phyloP scores from a whole-genome alignment of 2,888 invertebrate genomes.

The Torymus tubicola region DNA sequence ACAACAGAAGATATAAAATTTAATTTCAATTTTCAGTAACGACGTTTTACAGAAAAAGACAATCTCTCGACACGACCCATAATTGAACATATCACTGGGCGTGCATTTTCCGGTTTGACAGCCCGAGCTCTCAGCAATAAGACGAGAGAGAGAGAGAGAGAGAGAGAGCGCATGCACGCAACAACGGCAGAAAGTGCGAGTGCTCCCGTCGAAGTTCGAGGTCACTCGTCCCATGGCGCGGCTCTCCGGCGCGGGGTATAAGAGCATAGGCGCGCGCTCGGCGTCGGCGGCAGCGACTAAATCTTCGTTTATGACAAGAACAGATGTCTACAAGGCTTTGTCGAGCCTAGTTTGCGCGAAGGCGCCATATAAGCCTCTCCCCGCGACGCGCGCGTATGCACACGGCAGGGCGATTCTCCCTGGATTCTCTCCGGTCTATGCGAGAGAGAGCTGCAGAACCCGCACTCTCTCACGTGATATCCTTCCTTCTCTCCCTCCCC shows the following conservation, averaged over 20 bases:
- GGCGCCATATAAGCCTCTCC: conserved; percentile 71
- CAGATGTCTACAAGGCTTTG: conserved; percentile 75
- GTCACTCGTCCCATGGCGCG: conserved; percentile 19
- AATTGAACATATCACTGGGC: background rate
- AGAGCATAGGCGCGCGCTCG: background rate
- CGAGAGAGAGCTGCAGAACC: background rate
- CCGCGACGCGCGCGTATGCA: background rate
- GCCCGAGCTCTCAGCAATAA: background rate
- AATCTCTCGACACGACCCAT: background rate
- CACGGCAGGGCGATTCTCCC: background rate
- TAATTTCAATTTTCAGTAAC: too few relatives aligned
- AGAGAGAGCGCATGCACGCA: background rate
- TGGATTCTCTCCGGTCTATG: background rate
- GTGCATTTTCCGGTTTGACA: background rate
- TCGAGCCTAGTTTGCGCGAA: conserved; percentile 72
- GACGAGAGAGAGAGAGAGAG: background rate
- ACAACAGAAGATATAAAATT: background rate
- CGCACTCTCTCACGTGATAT: conserved; percentile 43
- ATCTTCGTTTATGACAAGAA: conserved; percentile 74
- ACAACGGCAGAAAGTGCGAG: conserved; percentile 30
- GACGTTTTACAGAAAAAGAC: background rate
- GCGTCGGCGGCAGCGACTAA: conserved; percentile 62
- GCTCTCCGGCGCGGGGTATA: background rate
- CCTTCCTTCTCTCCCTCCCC: background rate
- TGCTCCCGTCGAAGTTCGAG: conserved; percentile 41